A percentile compares a stretch with the other conserved stretches of the same genome.
Evolutionary conservation across 1,140 invertebrate genomes (phyloP).

Genomic region (Drosophila serrata): DNA sequence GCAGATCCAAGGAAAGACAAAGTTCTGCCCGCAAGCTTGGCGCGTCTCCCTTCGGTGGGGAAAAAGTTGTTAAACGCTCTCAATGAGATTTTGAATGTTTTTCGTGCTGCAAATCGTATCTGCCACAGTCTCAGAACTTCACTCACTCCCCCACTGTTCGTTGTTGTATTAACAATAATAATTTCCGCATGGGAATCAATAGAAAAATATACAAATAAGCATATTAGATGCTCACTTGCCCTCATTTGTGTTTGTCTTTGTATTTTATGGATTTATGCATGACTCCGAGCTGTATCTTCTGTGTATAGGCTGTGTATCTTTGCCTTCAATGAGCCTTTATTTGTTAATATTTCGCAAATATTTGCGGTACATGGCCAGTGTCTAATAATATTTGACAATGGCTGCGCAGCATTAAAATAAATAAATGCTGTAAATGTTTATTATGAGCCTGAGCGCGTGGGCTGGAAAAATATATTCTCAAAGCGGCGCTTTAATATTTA

Average conservation of each 20-base stretch:
- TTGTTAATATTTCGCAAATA: slow-evolving; percentile 83
- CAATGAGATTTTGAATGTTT: slow-evolving; percentile 83
- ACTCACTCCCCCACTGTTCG: slow-evolving; percentile 2
- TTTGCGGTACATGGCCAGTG: slow-evolving; percentile 78
- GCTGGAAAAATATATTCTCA: slow-evolving; percentile 55
- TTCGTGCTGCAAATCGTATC: slow-evolving; percentile 74
- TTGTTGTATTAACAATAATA: slow-evolving; percentile 80
- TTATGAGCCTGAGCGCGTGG: slow-evolving; percentile 34
- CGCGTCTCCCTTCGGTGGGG: slow-evolving; percentile 3
- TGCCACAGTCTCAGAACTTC: slow-evolving; percentile 13
- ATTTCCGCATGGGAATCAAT: slow-evolving; percentile 78
- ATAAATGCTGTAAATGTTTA: slow-evolving; percentile 79
- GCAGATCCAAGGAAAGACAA: slow-evolving; percentile 43
- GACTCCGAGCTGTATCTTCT: slow-evolving; percentile 31
- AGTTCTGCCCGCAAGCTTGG: slow-evolving; percentile 35
- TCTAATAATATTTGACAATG: slow-evolving; percentile 77
- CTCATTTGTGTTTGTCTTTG: slow-evolving; percentile 63
- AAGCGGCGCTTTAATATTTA: slow-evolving; percentile 58
- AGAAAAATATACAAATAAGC: slow-evolving; percentile 55
- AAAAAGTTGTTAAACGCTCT: slow-evolving; percentile 78
- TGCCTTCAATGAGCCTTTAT: slow-evolving; percentile 70
- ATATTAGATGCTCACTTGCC: slow-evolving; percentile 42
- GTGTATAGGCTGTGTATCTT: slow-evolving; percentile 29
- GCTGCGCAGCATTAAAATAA: slow-evolving; percentile 74
- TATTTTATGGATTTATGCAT: slow-evolving; percentile 81